A percentile compares a stretch with the other conserved stretches of the same genome.
phyloP scores from a whole-genome alignment of 2,113 vertebrate species.

The Pollachius pollachius region DNA sequence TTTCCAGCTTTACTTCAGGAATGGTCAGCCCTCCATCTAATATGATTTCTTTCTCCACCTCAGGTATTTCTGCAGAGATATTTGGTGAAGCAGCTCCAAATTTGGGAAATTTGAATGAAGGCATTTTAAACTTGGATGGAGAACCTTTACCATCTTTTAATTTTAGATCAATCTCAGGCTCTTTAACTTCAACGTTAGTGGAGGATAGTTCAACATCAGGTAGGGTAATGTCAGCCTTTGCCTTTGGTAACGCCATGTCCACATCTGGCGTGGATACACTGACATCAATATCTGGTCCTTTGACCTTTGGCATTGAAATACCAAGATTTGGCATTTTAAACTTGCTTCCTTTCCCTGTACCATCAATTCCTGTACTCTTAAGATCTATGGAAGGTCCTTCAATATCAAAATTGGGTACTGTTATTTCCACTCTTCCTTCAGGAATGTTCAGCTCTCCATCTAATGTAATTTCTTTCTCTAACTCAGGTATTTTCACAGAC shows the following conservation, averaged over 20 bases:
- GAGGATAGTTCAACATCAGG: conserved; percentile 16
- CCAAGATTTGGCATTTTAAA: too few species aligned
- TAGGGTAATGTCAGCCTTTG: too few species aligned
- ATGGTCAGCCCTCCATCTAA: conserved; percentile 1
- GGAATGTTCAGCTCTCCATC: conserved; percentile 22
- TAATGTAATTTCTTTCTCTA: too few species aligned
- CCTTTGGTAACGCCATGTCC: too few species aligned
- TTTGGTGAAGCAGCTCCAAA: conserved; percentile 22
- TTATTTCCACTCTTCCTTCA: conserved; percentile 22
- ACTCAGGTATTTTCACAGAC: too few species aligned
- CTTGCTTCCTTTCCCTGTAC: too few species aligned
- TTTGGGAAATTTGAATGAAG: conserved; percentile 13
- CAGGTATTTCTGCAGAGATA: conserved; percentile 11
- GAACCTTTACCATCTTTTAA: neutral
- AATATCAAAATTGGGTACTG: too few species aligned
- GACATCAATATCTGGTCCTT: too few species aligned
- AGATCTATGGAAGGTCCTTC: too few species aligned
- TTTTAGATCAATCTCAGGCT: neutral
- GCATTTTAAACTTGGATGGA: neutral
- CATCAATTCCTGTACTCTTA: too few species aligned
- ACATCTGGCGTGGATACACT: too few species aligned
- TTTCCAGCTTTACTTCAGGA: neutral
- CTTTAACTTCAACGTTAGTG: neutral
- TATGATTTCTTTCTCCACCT: conserved; percentile 2
- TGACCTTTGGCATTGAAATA: too few species aligned